Conservation (phyloP, 1,140 invertebrate species). For the Drosophila nebulosa region DNA sequence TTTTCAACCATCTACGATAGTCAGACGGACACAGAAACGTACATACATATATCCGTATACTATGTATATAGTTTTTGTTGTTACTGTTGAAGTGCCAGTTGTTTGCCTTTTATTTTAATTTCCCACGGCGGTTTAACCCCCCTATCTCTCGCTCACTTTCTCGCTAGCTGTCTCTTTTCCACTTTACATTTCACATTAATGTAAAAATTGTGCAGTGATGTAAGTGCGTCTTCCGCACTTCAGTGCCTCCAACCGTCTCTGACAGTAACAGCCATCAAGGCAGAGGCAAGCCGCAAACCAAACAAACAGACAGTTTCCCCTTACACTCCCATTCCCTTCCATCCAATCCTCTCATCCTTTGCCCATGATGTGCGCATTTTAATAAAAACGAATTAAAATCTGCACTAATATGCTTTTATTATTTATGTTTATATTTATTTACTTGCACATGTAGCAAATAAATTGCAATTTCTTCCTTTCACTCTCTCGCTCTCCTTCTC, state of each 20-base stretch:
- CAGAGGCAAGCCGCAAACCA: conserved; percentile 49
- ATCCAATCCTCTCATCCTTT: not conserved
- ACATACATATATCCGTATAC: not conserved
- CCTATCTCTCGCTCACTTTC: not conserved
- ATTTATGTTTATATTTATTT: conserved; percentile 61
- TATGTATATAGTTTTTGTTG: conserved; percentile 1
- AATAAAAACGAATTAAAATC: conserved; percentile 75
- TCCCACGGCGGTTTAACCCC: conserved; percentile 58
- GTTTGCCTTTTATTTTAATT: conserved; percentile 74
- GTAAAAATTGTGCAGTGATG: conserved; percentile 76
- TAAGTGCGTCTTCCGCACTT: conserved; percentile 70
- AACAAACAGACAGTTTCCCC: conserved; percentile 27
- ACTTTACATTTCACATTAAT: conserved; percentile 68
- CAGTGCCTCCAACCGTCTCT: conserved; percentile 18
- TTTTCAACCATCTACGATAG: conserved; percentile 38
- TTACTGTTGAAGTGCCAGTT: conserved; percentile 35
- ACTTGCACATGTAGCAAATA: conserved; percentile 40
- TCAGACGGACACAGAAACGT: conserved; percentile 2
- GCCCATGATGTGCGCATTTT: conserved; percentile 46
- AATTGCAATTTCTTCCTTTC: conserved; percentile 40
- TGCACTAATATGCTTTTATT: conserved; percentile 75
- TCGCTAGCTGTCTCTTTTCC: conserved; percentile 16
- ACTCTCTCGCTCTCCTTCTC: not conserved
- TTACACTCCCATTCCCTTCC: not conserved
- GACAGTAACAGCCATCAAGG: not conserved